phyloP scores from a whole-genome alignment of 2,797 vertebrate species.

The Buceros bicornis region DNA sequence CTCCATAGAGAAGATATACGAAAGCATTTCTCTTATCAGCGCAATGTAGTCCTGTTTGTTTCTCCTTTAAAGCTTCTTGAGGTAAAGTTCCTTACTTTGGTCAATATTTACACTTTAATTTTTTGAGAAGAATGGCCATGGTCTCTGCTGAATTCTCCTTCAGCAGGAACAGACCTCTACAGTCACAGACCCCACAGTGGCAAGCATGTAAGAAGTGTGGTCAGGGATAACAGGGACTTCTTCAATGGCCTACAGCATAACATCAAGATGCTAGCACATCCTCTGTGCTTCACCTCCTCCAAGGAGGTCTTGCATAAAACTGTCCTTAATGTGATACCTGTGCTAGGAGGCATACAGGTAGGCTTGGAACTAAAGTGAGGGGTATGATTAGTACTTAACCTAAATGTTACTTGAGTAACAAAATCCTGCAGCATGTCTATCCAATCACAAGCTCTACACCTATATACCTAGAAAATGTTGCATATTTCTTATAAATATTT shows the following conservation, averaged over 20 bases:
- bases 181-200: background rate
- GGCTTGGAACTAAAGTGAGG: background rate
- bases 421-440: fast-evolving
- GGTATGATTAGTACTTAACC: background rate
- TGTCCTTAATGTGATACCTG: background rate
- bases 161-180: background rate
- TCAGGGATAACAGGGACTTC: background rate
- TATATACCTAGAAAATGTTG: background rate
- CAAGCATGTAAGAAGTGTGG: background rate
- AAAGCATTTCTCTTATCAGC: background rate
- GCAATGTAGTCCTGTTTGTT: background rate
- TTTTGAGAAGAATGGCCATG: background rate
- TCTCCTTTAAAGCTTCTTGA: background rate
- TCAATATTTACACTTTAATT: background rate
- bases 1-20: background rate
- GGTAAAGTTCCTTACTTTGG: background rate
- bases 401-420: background rate
- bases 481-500: background rate
- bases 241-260: background rate
- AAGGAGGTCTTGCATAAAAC: background rate
- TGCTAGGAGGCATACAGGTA: background rate
- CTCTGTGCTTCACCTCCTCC: background rate
- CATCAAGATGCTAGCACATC: background rate
- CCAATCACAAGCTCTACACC: background rate
- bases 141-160: background rate